Conservation (phyloP, 2,797 vertebrate species). For the Tolypeutes matacus region DNA sequence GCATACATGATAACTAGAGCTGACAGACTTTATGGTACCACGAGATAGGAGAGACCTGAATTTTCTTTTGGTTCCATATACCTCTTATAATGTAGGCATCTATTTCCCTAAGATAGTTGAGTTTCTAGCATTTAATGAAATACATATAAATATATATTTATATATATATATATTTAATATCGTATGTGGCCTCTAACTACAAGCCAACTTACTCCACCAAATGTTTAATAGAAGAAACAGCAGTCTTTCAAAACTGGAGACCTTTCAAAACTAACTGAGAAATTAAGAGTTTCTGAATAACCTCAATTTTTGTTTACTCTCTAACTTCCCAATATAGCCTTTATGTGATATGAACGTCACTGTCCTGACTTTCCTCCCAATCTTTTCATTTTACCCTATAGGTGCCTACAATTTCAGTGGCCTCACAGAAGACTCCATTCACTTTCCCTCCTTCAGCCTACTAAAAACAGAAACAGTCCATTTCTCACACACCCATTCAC, state of each 20-base stretch:
- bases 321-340: conserved; percentile 44
- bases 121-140: conserved; percentile 20
- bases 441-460: not conserved
- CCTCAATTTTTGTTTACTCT: conserved; percentile 26
- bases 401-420: not conserved
- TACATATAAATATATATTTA: not conserved
- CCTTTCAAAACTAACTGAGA: conserved; percentile 31
- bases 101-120: not conserved
- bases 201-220: not conserved
- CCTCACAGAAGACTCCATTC: not conserved
- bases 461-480: conserved; percentile 13
- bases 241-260: conserved; percentile 26
- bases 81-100: not conserved
- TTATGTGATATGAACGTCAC: not conserved
- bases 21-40: not conserved
- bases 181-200: not conserved
- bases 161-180: not conserved
- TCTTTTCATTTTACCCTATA: not conserved
- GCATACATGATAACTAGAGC: not conserved
- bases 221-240: conserved; percentile 34
- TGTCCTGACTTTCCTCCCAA: not conserved
- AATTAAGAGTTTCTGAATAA: not conserved
- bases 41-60: not conserved
- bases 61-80: not conserved
- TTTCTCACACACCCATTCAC: not conserved